These are phyloP conservation scores for Galeruca laticollis DNA, from an alignment of 2,888 invertebrate genomes.

Conservation along the genomic window DNA sequence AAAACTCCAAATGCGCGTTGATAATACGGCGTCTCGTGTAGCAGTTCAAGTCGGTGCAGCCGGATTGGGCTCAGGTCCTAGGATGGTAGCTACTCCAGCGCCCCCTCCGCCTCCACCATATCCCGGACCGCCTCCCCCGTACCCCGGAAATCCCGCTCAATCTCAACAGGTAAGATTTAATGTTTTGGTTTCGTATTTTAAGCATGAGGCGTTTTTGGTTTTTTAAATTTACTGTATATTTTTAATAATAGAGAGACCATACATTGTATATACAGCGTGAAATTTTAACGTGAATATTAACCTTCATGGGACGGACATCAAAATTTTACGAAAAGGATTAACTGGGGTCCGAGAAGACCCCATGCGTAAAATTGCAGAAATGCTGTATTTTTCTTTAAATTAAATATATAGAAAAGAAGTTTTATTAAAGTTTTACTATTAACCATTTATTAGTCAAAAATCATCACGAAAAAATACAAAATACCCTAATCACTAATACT, in stretches of 20 bases:
- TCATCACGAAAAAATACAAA: no score
- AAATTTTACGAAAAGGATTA: no score
- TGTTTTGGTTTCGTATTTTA: constrained; percentile 25
- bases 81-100: constrained; percentile 64
- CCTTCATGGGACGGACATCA: no score
- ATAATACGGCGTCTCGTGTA: constrained; percentile 55
- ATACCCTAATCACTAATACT: no score
- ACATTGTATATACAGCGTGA: constrained; percentile 14
- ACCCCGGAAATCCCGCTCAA: constrained; percentile 70
- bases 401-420: no score
- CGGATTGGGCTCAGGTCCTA: constrained; percentile 65
- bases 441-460: no score
- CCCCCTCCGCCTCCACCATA: constrained; percentile 81
- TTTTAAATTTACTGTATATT: not conserved
- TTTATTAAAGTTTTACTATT: no score
- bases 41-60: constrained; percentile 45
- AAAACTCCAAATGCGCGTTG: constrained; percentile 63
- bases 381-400: no score
- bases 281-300: no score
- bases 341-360: no score
- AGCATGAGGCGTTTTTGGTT: constrained; percentile 37
- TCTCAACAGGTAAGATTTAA: constrained; percentile 55
- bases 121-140: constrained; percentile 79
- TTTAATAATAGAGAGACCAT: not conserved
- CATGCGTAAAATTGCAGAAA: no score